These are phyloP conservation scores for Petrocephalus schoutedeni DNA, from an alignment of 2,797 vertebrate species.

Conservation along the genomic window DNA sequence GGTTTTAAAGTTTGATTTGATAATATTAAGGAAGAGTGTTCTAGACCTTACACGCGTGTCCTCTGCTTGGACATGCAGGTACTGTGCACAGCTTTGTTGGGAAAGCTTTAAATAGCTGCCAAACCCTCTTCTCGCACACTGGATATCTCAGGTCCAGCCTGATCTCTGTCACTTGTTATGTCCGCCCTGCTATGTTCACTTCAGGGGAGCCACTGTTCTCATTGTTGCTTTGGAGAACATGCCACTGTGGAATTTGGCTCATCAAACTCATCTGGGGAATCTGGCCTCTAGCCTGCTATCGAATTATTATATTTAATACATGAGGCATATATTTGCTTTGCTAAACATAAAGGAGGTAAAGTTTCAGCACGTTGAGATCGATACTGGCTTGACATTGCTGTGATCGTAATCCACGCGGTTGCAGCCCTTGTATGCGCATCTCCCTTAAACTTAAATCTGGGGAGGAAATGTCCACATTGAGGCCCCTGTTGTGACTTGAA, in stretches of 20 bases:
- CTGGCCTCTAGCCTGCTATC: not conserved
- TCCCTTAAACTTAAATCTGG: not conserved
- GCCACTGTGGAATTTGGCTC: not conserved
- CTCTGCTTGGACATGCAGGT: not conserved
- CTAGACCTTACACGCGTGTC: not conserved
- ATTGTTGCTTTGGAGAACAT: not conserved
- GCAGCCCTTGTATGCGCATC: not conserved
- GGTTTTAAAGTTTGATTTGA: not conserved
- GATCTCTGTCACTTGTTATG: constrained; percentile 7
- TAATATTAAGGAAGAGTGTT: not conserved
- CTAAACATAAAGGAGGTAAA: not conserved
- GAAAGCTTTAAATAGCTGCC: not conserved
- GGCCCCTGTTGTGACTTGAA: constrained; percentile 7
- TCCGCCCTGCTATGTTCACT: not conserved
- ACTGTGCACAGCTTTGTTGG: not conserved
- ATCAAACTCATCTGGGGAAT: not conserved
- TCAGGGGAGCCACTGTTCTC: not conserved
- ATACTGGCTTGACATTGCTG: not conserved
- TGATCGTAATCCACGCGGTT: not conserved
- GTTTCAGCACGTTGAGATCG: not conserved
- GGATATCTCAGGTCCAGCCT: not conserved
- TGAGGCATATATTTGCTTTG: not conserved
- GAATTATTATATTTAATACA: not conserved
- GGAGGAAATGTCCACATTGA: constrained; percentile 15
- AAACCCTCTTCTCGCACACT: not conserved